Percentiles rank a stretch among this genome's conserved stretches.
phyloP scores from a whole-genome alignment of 2,113 vertebrate species.

The Stegastes partitus region DNA sequence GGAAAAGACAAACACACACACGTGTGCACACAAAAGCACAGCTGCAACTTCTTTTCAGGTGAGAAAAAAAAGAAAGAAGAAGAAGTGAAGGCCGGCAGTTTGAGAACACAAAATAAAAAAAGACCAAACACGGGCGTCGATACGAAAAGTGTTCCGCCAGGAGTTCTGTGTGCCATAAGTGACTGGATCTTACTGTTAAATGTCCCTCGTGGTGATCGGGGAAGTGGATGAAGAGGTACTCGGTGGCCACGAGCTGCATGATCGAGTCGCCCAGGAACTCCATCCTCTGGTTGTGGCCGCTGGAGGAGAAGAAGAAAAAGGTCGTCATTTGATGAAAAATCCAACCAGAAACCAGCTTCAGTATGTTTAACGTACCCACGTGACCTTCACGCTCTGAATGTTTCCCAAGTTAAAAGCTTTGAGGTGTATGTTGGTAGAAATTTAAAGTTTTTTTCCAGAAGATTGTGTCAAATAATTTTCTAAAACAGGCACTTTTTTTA shows the following conservation, averaged over 20 bases:
- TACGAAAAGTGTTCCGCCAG: too few relatives aligned
- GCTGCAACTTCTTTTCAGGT: slow-evolving; percentile 14
- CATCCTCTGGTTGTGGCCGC: slow-evolving; percentile 99
- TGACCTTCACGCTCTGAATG: too few relatives aligned
- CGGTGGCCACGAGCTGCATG: slow-evolving; percentile 98
- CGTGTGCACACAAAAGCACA: slow-evolving; percentile 6
- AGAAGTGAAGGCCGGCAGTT: neutral
- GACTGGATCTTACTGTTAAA: slow-evolving; percentile 90
- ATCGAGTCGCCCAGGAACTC: slow-evolving; percentile 99
- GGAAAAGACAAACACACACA: neutral
- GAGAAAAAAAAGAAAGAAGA: neutral
- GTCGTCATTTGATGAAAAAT: too few relatives aligned
- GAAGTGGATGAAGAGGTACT: slow-evolving; percentile 99
- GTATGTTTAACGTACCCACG: too few relatives aligned
- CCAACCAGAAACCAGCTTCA: too few relatives aligned
- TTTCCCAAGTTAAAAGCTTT: too few relatives aligned
- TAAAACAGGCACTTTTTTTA: too few relatives aligned
- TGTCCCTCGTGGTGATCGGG: slow-evolving; percentile 99
- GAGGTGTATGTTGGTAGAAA: too few relatives aligned
- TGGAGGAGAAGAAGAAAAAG: slow-evolving; percentile 72
- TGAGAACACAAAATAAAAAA: neutral
- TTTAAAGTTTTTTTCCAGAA: too few relatives aligned
- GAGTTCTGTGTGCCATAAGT: neutral
- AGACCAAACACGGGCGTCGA: slow-evolving; percentile 11
- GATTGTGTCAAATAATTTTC: too few relatives aligned